Percentiles rank a stretch among this genome's conserved stretches.
These are phyloP conservation scores for Calypte anna DNA, from an alignment of 2,113 vertebrate genomes.

Conservation along the genomic window DNA sequence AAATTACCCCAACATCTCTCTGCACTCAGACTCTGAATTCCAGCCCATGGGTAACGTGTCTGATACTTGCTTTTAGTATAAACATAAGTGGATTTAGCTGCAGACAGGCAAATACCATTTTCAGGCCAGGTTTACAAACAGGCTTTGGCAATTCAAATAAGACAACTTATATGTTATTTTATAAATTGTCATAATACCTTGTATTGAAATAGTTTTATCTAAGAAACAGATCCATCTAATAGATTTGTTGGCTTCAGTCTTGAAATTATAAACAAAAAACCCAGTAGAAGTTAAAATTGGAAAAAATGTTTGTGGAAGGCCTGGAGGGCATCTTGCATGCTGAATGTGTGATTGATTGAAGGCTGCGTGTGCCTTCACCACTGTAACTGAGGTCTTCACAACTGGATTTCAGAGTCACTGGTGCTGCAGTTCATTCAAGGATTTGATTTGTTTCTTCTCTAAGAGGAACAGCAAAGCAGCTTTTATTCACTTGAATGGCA, in stretches of 20 bases:
- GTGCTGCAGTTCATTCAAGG: not conserved
- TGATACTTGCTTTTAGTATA: not conserved
- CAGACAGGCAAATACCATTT: not conserved
- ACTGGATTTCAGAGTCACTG: not conserved
- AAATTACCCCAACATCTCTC: not conserved
- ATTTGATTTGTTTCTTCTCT: not conserved
- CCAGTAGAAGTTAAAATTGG: not conserved
- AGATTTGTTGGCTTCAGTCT: not conserved
- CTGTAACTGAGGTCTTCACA: not conserved
- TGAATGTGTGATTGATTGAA: not conserved
- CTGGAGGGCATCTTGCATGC: not conserved
- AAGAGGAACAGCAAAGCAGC: not conserved
- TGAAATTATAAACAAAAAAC: not conserved
- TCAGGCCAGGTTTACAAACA: not conserved
- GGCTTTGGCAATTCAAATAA: not conserved
- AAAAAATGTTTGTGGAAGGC: not conserved
- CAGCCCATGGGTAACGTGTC: not conserved
- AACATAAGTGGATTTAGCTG: not conserved
- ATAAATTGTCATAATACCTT: not conserved
- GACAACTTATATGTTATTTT: not conserved
- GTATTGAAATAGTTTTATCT: not conserved
- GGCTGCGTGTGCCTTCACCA: rapidly evolving
- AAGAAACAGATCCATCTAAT: not conserved
- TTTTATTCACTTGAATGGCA: not conserved
- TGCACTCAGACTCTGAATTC: not conserved